phyloP scores from a whole-genome alignment of 1,140 invertebrate genomes.

The Leptoteleia sp. region DNA sequence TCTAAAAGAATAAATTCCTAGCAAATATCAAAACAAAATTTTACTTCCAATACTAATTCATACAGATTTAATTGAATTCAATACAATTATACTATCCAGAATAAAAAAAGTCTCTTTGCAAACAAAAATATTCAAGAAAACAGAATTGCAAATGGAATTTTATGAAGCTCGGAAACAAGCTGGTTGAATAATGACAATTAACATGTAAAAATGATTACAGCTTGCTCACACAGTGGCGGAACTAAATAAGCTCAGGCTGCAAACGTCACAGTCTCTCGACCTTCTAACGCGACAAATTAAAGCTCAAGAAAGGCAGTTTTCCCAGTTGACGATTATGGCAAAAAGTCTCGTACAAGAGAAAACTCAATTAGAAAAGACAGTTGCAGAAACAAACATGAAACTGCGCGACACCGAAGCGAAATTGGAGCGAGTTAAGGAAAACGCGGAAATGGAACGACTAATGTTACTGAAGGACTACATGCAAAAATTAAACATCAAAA shows the following conservation, averaged over 20 bases:
- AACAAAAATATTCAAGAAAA: too few relatives aligned
- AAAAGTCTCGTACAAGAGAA: slow-evolving; percentile 70
- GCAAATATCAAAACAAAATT: too few relatives aligned
- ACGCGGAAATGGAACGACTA: slow-evolving; percentile 65
- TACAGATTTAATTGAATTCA: too few relatives aligned
- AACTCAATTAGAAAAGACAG: slow-evolving; percentile 64
- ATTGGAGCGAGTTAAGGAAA: slow-evolving; percentile 58
- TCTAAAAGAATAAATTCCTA: too few relatives aligned
- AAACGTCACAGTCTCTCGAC: slow-evolving; percentile 66
- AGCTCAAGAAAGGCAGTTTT: slow-evolving; percentile 69
- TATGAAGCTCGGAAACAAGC: too few relatives aligned
- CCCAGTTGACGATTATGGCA: slow-evolving; percentile 67
- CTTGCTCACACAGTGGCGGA: slow-evolving; percentile 50
- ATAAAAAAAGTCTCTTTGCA: too few relatives aligned
- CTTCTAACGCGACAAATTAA: slow-evolving; percentile 66
- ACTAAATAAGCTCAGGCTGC: slow-evolving; percentile 59
- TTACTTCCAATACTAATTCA: too few relatives aligned
- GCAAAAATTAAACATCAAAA: slow-evolving; percentile 54
- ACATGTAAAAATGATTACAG: slow-evolving; percentile 53
- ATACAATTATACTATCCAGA: too few relatives aligned
- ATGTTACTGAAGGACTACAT: slow-evolving; percentile 61
- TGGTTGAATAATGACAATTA: too few relatives aligned
- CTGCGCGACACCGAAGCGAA: slow-evolving; percentile 39
- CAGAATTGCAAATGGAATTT: too few relatives aligned
- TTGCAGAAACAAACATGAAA: slow-evolving; percentile 58